Percentiles rank a stretch among this genome's conserved stretches.
Conservation (phyloP, 2,888 invertebrate genomes). For the Caenorhabditis zanzibari region DNA sequence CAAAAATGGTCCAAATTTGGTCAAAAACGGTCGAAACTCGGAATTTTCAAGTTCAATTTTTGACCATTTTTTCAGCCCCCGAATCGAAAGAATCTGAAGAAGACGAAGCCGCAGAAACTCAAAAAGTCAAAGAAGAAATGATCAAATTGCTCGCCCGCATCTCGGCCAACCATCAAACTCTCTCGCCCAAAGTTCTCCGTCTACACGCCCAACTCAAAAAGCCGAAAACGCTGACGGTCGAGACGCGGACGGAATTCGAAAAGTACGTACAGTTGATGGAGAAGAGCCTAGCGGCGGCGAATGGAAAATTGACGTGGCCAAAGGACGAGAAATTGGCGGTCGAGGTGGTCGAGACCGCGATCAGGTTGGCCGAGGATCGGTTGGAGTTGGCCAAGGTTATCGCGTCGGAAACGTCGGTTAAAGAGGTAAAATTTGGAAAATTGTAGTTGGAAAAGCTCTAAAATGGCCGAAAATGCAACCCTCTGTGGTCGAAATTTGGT, state of each 20-base stretch:
- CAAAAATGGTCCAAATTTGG: no score
- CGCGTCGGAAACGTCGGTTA: slow-evolving; percentile 57
- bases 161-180: slow-evolving; percentile 66
- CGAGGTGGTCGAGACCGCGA: slow-evolving; percentile 62
- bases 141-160: slow-evolving; percentile 69
- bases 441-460: no score
- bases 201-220: slow-evolving; percentile 67
- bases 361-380: slow-evolving; percentile 62
- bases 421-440: slow-evolving; percentile 42
- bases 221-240: slow-evolving; percentile 42
- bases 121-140: slow-evolving; percentile 61
- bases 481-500: no score
- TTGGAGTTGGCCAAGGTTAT: slow-evolving; percentile 62
- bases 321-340: slow-evolving; percentile 57
- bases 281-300: slow-evolving; percentile 54
- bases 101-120: slow-evolving; percentile 19
- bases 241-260: slow-evolving; percentile 63
- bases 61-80: no score
- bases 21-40: no score
- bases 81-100: slow-evolving; percentile 9
- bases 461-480: background rate
- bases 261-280: slow-evolving; percentile 70
- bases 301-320: slow-evolving; percentile 69
- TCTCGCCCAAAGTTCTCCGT: slow-evolving; percentile 61
- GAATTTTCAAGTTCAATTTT: no score